Conservation (phyloP, 2,888 invertebrate genomes). For the Onthophagus sagittarius region DNA sequence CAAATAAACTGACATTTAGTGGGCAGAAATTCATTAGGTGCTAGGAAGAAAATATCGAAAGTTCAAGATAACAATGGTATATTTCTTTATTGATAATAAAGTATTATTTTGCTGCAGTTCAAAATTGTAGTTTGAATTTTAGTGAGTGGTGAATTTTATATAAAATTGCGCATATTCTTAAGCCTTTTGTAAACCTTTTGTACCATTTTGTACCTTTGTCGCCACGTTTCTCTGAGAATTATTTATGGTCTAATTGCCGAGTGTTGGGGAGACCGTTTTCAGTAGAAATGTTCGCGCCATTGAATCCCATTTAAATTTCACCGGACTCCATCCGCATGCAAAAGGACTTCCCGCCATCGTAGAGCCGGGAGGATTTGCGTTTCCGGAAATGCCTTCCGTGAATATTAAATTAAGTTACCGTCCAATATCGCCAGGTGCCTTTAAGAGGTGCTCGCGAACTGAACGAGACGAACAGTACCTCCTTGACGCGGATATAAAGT, state of each 20-base stretch:
- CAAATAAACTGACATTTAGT: too few relatives aligned
- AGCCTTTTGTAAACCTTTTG: too few relatives aligned
- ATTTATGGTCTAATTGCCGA: background rate
- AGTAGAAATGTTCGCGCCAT: background rate
- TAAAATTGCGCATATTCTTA: too few relatives aligned
- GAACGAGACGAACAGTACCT: background rate
- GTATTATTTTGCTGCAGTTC: too few relatives aligned
- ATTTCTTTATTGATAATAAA: too few relatives aligned
- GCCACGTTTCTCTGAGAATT: background rate
- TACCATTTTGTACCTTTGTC: too few relatives aligned
- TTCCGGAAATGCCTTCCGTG: background rate
- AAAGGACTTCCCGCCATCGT: background rate
- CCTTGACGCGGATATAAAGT: background rate
- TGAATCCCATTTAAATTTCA: background rate
- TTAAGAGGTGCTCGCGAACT: background rate
- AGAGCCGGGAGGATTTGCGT: background rate
- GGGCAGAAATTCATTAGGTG: too few relatives aligned
- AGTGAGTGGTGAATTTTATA: too few relatives aligned
- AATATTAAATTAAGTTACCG: background rate
- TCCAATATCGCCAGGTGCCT: background rate
- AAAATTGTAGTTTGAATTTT: too few relatives aligned
- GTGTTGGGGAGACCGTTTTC: background rate
- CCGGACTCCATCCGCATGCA: background rate
- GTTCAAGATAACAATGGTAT: too few relatives aligned
- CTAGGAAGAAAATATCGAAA: too few relatives aligned